Evolutionary conservation across 2,888 invertebrate species (phyloP).

Genomic region (Sarcophaga caerulescens): DNA sequence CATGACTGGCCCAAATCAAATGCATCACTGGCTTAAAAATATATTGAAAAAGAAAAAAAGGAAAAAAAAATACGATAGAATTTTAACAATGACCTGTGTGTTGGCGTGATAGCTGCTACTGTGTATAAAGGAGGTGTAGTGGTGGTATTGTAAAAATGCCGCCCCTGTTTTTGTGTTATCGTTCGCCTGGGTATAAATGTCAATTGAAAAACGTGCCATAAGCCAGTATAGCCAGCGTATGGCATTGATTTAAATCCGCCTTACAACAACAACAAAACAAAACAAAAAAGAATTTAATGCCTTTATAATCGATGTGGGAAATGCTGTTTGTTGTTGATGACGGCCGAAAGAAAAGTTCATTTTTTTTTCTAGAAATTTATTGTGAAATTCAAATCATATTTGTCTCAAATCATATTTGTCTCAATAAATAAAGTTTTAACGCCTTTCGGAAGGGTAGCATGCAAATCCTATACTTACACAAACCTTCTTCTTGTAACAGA

Average conservation of each 20-base stretch:
- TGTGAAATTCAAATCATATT: conserved; percentile 16
- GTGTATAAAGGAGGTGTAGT: conserved; percentile 1
- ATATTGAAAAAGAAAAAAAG: neutral
- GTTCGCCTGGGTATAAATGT: conserved; percentile 47
- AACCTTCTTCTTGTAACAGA: conserved; percentile 5
- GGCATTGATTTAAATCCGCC: conserved; percentile 41
- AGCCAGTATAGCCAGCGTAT: conserved; percentile 1
- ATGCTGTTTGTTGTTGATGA: conserved; percentile 15
- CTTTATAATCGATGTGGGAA: conserved; percentile 58
- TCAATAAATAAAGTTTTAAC: conserved; percentile 12
- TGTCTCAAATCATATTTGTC: neutral
- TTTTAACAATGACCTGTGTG: neutral
- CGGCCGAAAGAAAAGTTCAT: neutral
- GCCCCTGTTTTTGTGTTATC: conserved; percentile 24
- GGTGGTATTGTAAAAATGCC: neutral
- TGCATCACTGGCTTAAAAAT: conserved; percentile 54
- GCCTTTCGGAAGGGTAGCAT: conserved; percentile 34
- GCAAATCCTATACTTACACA: conserved; percentile 25
- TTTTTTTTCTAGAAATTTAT: conserved; percentile 21
- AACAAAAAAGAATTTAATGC: conserved; percentile 33
- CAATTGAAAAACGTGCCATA: conserved; percentile 49
- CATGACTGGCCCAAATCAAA: conserved; percentile 40
- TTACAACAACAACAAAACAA: neutral
- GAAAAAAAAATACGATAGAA: neutral
- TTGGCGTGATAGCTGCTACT: neutral